Evolutionary conservation across 2,888 invertebrate genomes (phyloP).

Genomic region (Apeira syringaria): DNA sequence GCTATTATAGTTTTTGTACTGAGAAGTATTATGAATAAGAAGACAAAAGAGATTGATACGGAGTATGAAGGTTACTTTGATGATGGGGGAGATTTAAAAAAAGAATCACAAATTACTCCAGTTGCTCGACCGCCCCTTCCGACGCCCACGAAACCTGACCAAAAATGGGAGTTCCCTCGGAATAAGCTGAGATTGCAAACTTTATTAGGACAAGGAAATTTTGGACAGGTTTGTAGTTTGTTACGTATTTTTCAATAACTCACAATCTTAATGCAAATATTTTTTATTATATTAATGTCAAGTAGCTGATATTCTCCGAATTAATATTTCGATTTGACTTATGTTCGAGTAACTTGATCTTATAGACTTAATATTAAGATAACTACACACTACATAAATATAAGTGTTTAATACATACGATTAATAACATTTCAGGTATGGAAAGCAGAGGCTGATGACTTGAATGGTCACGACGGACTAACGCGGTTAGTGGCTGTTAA

Average conservation of each 20-base stretch:
- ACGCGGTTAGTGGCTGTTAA: conserved; percentile 94
- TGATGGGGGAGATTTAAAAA: conserved; percentile 79
- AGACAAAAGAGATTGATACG: conserved; percentile 80
- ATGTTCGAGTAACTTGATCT: no score
- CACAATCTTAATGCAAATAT: no score
- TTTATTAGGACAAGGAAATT: conserved; percentile 92
- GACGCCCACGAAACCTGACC: conserved; percentile 80
- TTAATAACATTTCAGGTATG: conserved; percentile 88
- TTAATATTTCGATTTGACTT: no score
- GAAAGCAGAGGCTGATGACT: conserved; percentile 93
- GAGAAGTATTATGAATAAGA: conserved; percentile 79
- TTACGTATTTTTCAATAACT: no score
- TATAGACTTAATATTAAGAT: no score
- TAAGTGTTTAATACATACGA: no score
- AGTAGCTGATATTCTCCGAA: no score
- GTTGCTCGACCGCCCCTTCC: conserved; percentile 83
- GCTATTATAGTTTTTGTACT: conserved; percentile 83
- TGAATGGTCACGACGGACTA: conserved; percentile 89
- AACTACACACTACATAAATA: no score
- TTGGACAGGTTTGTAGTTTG: conserved; percentile 88
- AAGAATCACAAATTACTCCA: conserved; percentile 77
- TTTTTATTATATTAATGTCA: no score
- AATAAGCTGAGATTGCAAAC: conserved; percentile 90
- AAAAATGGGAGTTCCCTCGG: conserved; percentile 90
- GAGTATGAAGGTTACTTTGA: conserved; percentile 86